Evolutionary conservation across 2,888 invertebrate species (phyloP), one percentile per base, ranked within the genome.

Genomic region (Rotaria sp.): DNA sequence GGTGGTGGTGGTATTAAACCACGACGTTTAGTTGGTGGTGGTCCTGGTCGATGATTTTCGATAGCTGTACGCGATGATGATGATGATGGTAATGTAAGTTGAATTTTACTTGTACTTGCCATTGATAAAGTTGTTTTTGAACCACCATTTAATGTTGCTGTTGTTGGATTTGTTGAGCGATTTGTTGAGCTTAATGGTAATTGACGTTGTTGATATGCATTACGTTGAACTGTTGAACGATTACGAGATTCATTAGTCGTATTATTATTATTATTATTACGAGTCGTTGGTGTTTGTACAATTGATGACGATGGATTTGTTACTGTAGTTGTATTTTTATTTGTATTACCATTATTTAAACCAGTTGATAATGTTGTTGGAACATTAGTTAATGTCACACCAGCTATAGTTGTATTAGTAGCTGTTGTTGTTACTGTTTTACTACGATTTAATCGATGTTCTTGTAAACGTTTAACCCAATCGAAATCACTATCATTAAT

Each of bases 371-470:
- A 5, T 24, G 26, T n/a, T 26, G 45, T 41, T 21, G 41, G 45
- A 80, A 38, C 26, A 45, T 80, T 80, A 0, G 80, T 80, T 45
- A 45, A 15, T 35, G 45, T 45, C 45, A 15, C n/a, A 80, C 80
- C 80, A 45, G 67, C 15, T 8, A 67, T 8, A 15, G 80, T 80
- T 45, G 45, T 45, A n/a, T 45, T 26, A 7, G 26, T 45, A 26
- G 45, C 45, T 80, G 80, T 80, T n/a, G 80, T 41, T 38, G 10
- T 10, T n/a, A n/a, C n/a, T 26, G 41, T 80, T 80, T 80, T 80
- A 80, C 45, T 80, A 80, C 80, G 80, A 80, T 80, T 80, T 26
- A 80, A n/a, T 13, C 80, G 80, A 80, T 80, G 80, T 80, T 80
- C 80, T 80, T 80, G 80, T n/a, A 80, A 45, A 45, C 80, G 80